A percentile compares a stretch with the other conserved stretches of the same genome.
Conservation (phyloP, 2,113 vertebrate species). For the Euleptes europaea region DNA sequence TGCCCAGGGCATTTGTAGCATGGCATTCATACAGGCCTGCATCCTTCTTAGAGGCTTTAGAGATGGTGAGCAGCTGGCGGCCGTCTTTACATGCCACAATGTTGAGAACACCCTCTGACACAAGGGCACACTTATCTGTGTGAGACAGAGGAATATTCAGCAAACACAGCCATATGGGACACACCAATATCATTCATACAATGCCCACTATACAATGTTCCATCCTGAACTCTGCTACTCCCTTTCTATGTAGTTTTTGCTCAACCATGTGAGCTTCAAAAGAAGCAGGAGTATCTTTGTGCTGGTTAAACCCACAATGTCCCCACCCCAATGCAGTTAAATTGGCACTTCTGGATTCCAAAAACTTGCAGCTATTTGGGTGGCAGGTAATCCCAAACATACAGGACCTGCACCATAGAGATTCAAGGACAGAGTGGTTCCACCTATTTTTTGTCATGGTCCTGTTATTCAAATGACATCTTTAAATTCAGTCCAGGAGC, state of each 20-base stretch:
- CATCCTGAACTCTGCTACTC: background rate
- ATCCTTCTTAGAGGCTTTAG: slow-evolving; percentile 88
- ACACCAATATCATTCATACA: no score
- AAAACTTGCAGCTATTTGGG: no score
- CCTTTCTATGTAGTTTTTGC: background rate
- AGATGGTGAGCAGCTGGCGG: slow-evolving; percentile 91
- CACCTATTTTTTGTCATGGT: background rate
- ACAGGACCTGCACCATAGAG: background rate
- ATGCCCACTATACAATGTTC: background rate
- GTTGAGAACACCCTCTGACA: slow-evolving; percentile 81
- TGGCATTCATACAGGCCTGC: slow-evolving; percentile 93
- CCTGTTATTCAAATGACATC: background rate
- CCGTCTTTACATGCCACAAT: slow-evolving; percentile 92
- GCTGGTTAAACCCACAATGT: background rate
- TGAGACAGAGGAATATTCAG: background rate
- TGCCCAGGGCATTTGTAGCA: slow-evolving; percentile 86
- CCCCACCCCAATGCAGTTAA: background rate
- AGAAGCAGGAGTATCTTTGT: background rate
- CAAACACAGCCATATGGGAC: background rate
- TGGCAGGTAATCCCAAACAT: background rate
- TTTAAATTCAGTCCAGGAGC: background rate
- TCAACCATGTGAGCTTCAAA: background rate
- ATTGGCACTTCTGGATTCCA: background rate
- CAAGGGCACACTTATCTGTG: slow-evolving; percentile 88
- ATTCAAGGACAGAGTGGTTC: background rate